Evolutionary conservation across 2,888 invertebrate species (phyloP).

Genomic region (Sympetrum striolatum): DNA sequence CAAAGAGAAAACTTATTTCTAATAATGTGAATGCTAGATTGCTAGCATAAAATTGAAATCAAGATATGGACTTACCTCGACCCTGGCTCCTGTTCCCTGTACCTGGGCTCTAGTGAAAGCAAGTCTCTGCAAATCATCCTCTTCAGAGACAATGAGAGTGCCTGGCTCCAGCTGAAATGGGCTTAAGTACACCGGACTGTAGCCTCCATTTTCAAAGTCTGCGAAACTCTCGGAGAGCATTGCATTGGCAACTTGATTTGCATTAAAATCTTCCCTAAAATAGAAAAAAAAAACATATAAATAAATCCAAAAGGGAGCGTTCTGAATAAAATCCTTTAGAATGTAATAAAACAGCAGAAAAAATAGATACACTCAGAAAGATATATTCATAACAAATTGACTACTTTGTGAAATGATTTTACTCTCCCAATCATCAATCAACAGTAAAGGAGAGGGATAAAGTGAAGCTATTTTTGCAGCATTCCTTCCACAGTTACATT

Average conservation of each 20-base stretch:
- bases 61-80: slow-evolving; percentile 55
- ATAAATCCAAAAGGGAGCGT: too few species aligned
- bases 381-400: too few species aligned
- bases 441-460: too few species aligned
- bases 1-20: too few species aligned
- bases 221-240: slow-evolving; percentile 66
- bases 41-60: neutral
- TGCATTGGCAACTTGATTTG: slow-evolving; percentile 62
- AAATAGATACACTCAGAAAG: too few species aligned
- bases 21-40: too few species aligned
- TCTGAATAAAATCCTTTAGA: too few species aligned
- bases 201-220: slow-evolving; percentile 81
- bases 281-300: neutral
- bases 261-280: slow-evolving; percentile 54
- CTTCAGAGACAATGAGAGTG: slow-evolving; percentile 76
- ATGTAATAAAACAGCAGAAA: too few species aligned
- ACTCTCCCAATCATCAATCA: too few species aligned
- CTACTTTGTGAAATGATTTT: too few species aligned
- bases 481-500: too few species aligned
- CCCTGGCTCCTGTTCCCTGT: slow-evolving; percentile 66
- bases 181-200: slow-evolving; percentile 78
- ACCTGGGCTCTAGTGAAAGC: slow-evolving; percentile 75
- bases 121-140: slow-evolving; percentile 77
- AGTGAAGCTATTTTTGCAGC: too few species aligned
- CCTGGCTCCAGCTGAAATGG: slow-evolving; percentile 73